Base-by-base conservation (phyloP, 2,113 vertebrate species). In the Fukomys damarensis region DNA sequence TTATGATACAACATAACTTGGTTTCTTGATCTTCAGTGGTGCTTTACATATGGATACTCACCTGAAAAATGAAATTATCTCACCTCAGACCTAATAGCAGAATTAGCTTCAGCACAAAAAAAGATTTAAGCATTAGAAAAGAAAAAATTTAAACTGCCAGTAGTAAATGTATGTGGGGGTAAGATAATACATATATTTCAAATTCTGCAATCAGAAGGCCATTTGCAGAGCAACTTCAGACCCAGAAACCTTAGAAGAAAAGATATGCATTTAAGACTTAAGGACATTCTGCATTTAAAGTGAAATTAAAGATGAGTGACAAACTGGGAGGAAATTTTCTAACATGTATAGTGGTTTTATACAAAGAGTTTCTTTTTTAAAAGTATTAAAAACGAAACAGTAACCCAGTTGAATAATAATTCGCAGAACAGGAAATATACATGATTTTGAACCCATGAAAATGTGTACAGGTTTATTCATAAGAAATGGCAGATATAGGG, bases 271-370 rank as follows among this genome's bases (percentile, higher is more conserved):
- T 46, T 85, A 91, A 46, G 10, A 74, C 59, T 63, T 20, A 88
- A 89, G 70, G 32, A 43, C 38, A 72, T 86, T 70, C 26, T 88
- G 0, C 56, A 20, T 65, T 13, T 35, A 11, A 89, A 63, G 24
- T 35, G 65, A 93, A 88, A 63, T 93, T 87, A 70, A 70, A 87
- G 74, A 82, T 68, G 89, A 63, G 58, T 81, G 72, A 58, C 46
- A 89, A 52, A 41, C 54, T 28, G 9, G 46, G 28, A 74, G 72
- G 76, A 92, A 65, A 76, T 17, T 86, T 66, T 92, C 58, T n/a
- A 86, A 35, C 30, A 81, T 14, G 9, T 38, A 2, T 66, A 92
- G 74, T 63, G 80, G 46, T 72, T 46, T 46, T 77, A 77, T 83
- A 59, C 58, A 68, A 22, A 77, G 46, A 88, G 22, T 84, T 91